These are phyloP conservation scores for Trichonephila clavata DNA, from an alignment of 1,140 invertebrate species.

Conservation along the genomic window DNA sequence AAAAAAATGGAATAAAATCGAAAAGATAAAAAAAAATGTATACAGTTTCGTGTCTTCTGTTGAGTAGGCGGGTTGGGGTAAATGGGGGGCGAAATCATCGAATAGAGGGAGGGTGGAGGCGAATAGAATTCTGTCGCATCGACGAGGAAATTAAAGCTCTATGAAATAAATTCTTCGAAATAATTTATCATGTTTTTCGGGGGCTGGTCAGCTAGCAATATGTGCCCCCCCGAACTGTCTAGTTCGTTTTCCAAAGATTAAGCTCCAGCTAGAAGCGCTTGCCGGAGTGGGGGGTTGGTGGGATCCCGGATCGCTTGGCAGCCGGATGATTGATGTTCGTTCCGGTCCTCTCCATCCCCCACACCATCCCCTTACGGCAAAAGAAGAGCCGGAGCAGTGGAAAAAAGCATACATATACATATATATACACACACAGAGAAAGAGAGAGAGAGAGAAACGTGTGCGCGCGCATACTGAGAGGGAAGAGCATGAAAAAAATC, in stretches of 20 bases:
- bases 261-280: constrained; percentile 28
- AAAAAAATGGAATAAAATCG: neutral
- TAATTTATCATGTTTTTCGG: constrained; percentile 77
- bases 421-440: constrained; percentile 51
- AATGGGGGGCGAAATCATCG: constrained; percentile 49
- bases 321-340: constrained; percentile 76
- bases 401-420: constrained; percentile 61
- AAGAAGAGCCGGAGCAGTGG: constrained; percentile 48
- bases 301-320: constrained; percentile 67
- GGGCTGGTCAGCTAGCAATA: constrained; percentile 75
- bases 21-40: neutral
- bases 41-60: constrained; percentile 37
- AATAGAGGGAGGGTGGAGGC: constrained; percentile 36
- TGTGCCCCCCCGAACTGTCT: constrained; percentile 73
- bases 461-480: constrained; percentile 24
- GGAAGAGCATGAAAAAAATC: constrained; percentile 1
- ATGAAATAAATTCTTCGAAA: constrained; percentile 77
- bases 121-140: constrained; percentile 72
- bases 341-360: constrained; percentile 52
- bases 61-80: constrained; percentile 27
- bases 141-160: constrained; percentile 76
- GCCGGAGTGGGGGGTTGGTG: constrained; percentile 22
- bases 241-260: constrained; percentile 77
- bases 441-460: constrained; percentile 24
- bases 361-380: constrained; percentile 4